Base-by-base conservation (phyloP, 2,888 invertebrate genomes). In the Drosophila rellima region DNA sequence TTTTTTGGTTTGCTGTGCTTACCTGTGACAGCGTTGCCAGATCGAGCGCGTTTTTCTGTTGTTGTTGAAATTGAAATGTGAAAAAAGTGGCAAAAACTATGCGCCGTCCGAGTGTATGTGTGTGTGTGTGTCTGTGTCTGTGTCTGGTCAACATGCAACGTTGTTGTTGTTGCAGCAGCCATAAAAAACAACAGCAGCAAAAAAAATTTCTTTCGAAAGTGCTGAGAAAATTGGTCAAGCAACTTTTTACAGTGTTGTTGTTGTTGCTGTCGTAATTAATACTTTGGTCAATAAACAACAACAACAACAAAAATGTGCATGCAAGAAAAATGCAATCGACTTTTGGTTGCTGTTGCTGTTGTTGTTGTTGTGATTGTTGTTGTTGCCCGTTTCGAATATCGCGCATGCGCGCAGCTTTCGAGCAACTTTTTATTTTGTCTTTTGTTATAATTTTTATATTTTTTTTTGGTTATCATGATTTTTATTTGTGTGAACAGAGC, bases 201-300 rank as follows among this genome's bases (percentile, higher is more conserved):
- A 70, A 69, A 70, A 69, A 70, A 78, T 83, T 83, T 83, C 86
- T 73, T 86, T 82, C 86, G 83, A 82, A 85, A 82, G 80, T 82
- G 80, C 67, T 67, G 60, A 75, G 72, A 78, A 78, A 79, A 64
- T 65, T 76, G 72, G 76, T 72, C 76, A 76, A 76, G 63, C 75
- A 76, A 72, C 76, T 72, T 75, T 74, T 75, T 44, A 59, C 45
- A 57, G 23, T 37, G 39, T 47, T 62, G 54, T 50, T 67, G 39
- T 15, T 60, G 70, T 20, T 48, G 66, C 48, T 60, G 62, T 57
- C 68, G 74, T 75, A 75, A 76, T 76, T 76, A 76, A 72, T 76
- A 76, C 75, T 64, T 68, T 75, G 72, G 52, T 64, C 70, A 74
- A 70, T 62, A 48, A 70, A 70, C 74, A 73, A 39, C 69, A 69